These are phyloP conservation scores for Philaethria dido DNA, from an alignment of 2,888 invertebrate species.

Conservation along the genomic window DNA sequence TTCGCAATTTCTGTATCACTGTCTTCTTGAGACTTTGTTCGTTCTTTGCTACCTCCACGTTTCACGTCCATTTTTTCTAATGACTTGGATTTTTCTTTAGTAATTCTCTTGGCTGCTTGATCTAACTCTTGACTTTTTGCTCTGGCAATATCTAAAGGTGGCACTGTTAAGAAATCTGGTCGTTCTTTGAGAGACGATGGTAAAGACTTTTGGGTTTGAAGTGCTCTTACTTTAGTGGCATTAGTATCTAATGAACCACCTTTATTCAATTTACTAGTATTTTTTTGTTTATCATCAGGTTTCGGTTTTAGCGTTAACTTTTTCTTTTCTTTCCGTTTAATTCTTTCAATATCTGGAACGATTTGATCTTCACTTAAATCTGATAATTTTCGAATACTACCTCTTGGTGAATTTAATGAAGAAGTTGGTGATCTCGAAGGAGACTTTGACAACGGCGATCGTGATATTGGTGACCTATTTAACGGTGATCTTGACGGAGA, in stretches of 20 bases:
- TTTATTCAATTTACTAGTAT: constrained; percentile 72
- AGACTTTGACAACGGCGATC: constrained; percentile 79
- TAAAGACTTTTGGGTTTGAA: constrained; percentile 82
- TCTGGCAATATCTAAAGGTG: constrained; percentile 82
- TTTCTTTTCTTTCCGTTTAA: constrained; percentile 78
- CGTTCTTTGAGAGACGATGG: constrained; percentile 81
- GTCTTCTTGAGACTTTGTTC: constrained; percentile 89
- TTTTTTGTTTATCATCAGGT: constrained; percentile 74
- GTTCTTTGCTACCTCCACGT: constrained; percentile 84
- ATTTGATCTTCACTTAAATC: constrained; percentile 81
- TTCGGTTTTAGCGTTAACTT: constrained; percentile 75
- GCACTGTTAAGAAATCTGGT: constrained; percentile 80
- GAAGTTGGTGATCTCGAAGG: constrained; percentile 81
- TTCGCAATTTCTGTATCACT: constrained; percentile 88
- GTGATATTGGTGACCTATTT: constrained; percentile 74
- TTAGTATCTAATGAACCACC: constrained; percentile 79
- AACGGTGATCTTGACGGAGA: constrained; percentile 76
- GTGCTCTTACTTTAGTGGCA: constrained; percentile 72
- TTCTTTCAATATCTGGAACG: constrained; percentile 78
- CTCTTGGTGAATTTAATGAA: constrained; percentile 78
- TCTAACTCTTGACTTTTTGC: constrained; percentile 86
- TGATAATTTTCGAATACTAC: constrained; percentile 78
- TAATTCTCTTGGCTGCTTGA: constrained; percentile 74
- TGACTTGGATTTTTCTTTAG: constrained; percentile 88
- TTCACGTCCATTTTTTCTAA: constrained; percentile 86